Base-by-base conservation (phyloP, 2,113 vertebrate species). In the Clarias batrachus region DNA sequence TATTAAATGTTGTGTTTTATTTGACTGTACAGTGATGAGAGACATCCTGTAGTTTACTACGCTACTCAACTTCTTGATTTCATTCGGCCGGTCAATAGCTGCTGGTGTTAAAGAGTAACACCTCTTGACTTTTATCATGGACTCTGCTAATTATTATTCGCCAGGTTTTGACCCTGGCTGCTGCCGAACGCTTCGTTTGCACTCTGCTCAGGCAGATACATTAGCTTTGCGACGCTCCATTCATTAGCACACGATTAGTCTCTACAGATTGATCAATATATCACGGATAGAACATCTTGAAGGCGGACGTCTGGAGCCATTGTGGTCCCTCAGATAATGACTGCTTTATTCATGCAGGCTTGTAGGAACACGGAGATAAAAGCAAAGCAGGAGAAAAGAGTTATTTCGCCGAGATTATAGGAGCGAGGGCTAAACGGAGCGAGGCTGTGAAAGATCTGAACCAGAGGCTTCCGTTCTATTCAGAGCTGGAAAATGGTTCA, bases 361-460 rank as follows among this genome's bases (percentile, higher is more conserved):
- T 97, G 97, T 97, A 97, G 95, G 95, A 97, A 97, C 97, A 97
- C 95, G 96, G 91, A 96, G 97, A 96, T 96, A 97, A 97, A 97
- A 96, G 95, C 89, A 95, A 68, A 70, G 63, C 52, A 70, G 84
- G 89, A 89, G 93, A 95, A 93, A 83, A 96, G 96, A 97, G 95
- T 96, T 96, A 95, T 94, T 93, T 95, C 95, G 94, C 88, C 57
- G 93, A 96, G 95, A 95, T 94, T 95, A 95, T 93, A 95, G 96
- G 95, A 94, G 93, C 94, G 92, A 94, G 93, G 93, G 93, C 91
- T 92, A 91, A 91, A 85, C 52, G 30, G 76, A 59, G 37, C 41
- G 89, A 54, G n/a, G 65, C 60, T 65, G 33, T 87, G 86, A 91
- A 93, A 89, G 83, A 63, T 94, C 92, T 92, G 77, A 93, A 87